These are phyloP conservation scores for Hypotaenidia okinawae DNA, from an alignment of 2,797 vertebrate species.

Conservation along the genomic window DNA sequence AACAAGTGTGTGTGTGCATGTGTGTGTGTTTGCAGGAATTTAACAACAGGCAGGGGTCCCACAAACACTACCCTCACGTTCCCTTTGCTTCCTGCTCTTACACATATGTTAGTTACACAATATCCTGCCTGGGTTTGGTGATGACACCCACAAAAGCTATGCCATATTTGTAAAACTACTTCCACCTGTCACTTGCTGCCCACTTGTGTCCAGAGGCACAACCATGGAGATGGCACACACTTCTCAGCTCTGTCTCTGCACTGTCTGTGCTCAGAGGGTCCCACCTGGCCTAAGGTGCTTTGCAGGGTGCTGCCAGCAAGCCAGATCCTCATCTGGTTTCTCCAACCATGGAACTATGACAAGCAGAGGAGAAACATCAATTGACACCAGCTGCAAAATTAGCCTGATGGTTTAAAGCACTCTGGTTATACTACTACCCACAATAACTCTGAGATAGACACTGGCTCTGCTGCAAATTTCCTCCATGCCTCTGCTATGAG, in stretches of 20 bases:
- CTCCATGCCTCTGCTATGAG: background rate
- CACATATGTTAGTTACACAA: background rate
- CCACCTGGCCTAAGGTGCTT: background rate
- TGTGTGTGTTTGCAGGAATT: background rate
- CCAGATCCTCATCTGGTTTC: background rate
- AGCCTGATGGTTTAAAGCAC: background rate
- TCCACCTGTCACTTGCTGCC: accelerated
- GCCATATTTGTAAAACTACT: background rate
- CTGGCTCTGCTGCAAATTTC: background rate
- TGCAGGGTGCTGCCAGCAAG: background rate
- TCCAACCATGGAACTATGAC: background rate
- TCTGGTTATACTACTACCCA: background rate
- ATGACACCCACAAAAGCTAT: background rate
- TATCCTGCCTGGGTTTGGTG: background rate
- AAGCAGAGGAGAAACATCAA: background rate
- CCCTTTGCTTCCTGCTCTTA: background rate
- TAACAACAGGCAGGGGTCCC: background rate
- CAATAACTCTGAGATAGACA: background rate
- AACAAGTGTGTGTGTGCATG: background rate
- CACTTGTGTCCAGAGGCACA: background rate
- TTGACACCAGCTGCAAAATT: background rate
- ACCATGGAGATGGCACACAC: background rate
- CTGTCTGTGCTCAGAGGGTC: background rate
- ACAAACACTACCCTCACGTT: background rate
- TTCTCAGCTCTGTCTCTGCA: background rate